Evolutionary conservation across 2,113 vertebrate genomes (phyloP).

Genomic region (Tyrannus savana): DNA sequence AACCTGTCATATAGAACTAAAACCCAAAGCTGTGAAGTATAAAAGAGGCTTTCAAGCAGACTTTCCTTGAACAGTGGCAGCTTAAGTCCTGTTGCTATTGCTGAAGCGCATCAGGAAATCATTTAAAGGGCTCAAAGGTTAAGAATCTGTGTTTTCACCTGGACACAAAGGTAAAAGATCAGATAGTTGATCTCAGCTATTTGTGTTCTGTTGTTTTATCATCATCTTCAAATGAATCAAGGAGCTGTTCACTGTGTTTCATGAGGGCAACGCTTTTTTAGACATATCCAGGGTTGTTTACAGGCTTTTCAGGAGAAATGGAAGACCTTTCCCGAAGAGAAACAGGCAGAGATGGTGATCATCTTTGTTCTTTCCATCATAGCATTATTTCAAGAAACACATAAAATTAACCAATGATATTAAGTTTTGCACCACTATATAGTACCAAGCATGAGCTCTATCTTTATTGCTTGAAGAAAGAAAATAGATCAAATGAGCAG

Average conservation of each 20-base stretch:
- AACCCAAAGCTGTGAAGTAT: not conserved
- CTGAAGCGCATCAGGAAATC: not conserved
- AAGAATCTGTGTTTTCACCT: slow-evolving; percentile 29
- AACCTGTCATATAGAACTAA: not conserved
- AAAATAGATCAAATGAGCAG: not conserved
- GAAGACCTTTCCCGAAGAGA: not conserved
- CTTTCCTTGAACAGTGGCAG: slow-evolving; percentile 38
- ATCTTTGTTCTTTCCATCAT: not conserved
- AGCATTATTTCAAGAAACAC: not conserved
- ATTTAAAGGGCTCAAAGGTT: slow-evolving; percentile 23
- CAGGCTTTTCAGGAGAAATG: not conserved
- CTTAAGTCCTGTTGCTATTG: not conserved
- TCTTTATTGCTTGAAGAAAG: not conserved
- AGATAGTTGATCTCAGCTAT: slow-evolving; percentile 1
- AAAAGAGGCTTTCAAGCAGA: slow-evolving; percentile 25
- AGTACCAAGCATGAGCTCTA: not conserved
- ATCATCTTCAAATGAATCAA: slow-evolving; percentile 5
- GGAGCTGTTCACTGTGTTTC: not conserved
- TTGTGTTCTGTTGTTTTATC: slow-evolving; percentile 15
- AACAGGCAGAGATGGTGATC: not conserved
- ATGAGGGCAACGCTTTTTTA: not conserved
- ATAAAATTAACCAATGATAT: not conserved
- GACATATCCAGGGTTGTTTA: rapidly evolving
- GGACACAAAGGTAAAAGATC: slow-evolving; percentile 19
- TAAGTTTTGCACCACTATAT: not conserved